Conservation (phyloP, 2,888 invertebrate genomes). For the Sinopyrophorus schimmeli region DNA sequence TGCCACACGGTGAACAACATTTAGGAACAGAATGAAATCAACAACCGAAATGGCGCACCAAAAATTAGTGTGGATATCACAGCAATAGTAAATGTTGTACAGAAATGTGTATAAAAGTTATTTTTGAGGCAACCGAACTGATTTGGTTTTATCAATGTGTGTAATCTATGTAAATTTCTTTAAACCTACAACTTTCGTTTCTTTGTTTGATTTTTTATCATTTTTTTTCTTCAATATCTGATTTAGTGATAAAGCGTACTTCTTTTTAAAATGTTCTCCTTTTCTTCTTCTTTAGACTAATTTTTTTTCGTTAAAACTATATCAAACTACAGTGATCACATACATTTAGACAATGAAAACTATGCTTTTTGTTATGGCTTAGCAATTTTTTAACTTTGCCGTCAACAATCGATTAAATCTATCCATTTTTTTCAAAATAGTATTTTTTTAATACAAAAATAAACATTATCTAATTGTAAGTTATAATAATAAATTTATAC, state of each 20-base stretch:
- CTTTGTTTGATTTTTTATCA: slow-evolving; percentile 6
- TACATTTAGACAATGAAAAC: slow-evolving; percentile 51
- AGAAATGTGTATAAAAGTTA: slow-evolving; percentile 34
- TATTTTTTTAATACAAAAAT: slow-evolving; percentile 26
- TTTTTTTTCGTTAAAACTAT: no score
- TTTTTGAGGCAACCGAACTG: slow-evolving; percentile 17
- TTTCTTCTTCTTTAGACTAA: no score
- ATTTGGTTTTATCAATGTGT: slow-evolving; percentile 10
- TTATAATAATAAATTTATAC: slow-evolving; percentile 20
- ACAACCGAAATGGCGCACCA: slow-evolving; percentile 19
- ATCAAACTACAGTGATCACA: slow-evolving; percentile 48
- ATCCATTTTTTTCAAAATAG: no score
- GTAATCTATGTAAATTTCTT: no score
- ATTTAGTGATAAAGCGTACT: slow-evolving; percentile 31
- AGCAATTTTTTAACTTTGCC: slow-evolving; percentile 45
- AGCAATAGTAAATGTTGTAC: slow-evolving; percentile 52
- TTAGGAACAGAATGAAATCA: no score
- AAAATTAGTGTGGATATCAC: slow-evolving; percentile 47
- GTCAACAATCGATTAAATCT: slow-evolving; percentile 46
- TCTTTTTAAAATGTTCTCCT: no score
- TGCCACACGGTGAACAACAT: no score
- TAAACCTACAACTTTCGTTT: slow-evolving; percentile 20
- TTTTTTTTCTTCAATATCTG: no score
- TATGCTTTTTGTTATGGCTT: slow-evolving; percentile 44
- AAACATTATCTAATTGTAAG: slow-evolving; percentile 27